These are phyloP conservation scores for Cacoxenus indagator DNA, from an alignment of 2,888 invertebrate species.

Conservation along the genomic window DNA sequence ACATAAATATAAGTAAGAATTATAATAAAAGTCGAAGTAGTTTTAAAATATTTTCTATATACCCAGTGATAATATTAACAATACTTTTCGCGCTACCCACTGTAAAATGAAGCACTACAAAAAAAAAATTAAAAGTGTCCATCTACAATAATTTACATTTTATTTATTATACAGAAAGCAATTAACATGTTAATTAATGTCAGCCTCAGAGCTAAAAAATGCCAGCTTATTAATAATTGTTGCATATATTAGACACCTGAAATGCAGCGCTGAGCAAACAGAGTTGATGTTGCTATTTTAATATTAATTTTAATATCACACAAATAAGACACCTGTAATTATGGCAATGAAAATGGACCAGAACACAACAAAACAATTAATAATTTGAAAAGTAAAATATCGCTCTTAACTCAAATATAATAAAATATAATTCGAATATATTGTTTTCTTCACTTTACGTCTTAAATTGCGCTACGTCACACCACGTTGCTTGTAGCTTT, in stretches of 20 bases:
- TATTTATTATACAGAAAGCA: conserved; percentile 54
- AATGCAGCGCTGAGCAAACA: not conserved
- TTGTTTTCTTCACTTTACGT: too few relatives aligned
- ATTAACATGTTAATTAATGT: conserved; percentile 64
- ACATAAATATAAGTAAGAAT: too few relatives aligned
- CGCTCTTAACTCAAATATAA: too few relatives aligned
- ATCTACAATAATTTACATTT: conserved; percentile 59
- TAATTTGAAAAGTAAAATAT: too few relatives aligned
- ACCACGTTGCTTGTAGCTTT: not conserved
- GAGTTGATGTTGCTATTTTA: conserved; percentile 47
- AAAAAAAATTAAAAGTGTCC: conserved; percentile 49
- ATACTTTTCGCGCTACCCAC: too few relatives aligned
- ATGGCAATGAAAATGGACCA: too few relatives aligned
- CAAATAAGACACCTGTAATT: conserved; percentile 22
- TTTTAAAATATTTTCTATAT: too few relatives aligned
- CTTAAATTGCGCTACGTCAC: not conserved
- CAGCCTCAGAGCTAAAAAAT: conserved; percentile 40
- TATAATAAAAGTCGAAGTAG: too few relatives aligned
- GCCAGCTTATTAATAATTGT: conserved; percentile 34
- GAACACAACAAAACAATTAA: not conserved
- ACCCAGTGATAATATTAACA: too few relatives aligned
- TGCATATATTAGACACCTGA: conserved; percentile 49
- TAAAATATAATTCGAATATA: too few relatives aligned
- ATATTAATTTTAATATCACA: conserved; percentile 57
- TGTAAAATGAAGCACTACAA: not conserved